Evolutionary conservation across 2,113 vertebrate species (phyloP), one percentile per base, ranked within the genome.

Genomic region (Paralichthys olivaceus): DNA sequence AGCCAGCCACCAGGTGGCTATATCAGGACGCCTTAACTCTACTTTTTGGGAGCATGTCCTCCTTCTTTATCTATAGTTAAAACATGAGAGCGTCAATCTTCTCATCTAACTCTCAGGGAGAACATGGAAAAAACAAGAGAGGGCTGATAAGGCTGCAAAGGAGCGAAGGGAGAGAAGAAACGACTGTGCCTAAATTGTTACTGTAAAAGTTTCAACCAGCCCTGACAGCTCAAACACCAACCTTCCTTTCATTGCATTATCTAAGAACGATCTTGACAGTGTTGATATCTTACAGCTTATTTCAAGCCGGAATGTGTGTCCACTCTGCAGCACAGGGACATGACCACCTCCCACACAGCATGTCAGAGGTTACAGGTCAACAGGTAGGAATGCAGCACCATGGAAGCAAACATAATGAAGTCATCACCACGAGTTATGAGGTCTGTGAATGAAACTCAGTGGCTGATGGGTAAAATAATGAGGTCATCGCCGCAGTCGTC

Each of bases 341-440:
- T 55, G 40, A 37, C 34, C 25, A 22, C 66, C 26, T 78, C 49
- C 53, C 54, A 58, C 79, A 54, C 83, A 86, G 83, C 68, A 32
- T 66, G 68, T 37, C 32, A 14, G 45, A 54, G 81, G 81, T 87
- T 73, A 79, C 9, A 82, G 86, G 84, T 51, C 81, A 86, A 56
- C 69, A 80, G 82, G 67, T 74, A 90, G 89, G 89, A 92, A 91
- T 87, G 89, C 78, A 25, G 79, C 83, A 51, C 79, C 68, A 57
- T 74, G 69, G 77, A 79, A 85, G 77, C 19, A 26, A 80, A 84
- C 88, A 84, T 90, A 83, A 92, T 92, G 84, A 85, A 89, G 77
- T 80, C 75, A 84, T 84, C 87, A 71, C 77, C 23, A 40, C 73
- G 83, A 81, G 78, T 81, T 76, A 83, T 83, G 64, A 72, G 56